Evolutionary conservation across 2,113 vertebrate genomes (phyloP), one percentile per base, ranked within the genome.

Genomic region (Prinia subflava): DNA sequence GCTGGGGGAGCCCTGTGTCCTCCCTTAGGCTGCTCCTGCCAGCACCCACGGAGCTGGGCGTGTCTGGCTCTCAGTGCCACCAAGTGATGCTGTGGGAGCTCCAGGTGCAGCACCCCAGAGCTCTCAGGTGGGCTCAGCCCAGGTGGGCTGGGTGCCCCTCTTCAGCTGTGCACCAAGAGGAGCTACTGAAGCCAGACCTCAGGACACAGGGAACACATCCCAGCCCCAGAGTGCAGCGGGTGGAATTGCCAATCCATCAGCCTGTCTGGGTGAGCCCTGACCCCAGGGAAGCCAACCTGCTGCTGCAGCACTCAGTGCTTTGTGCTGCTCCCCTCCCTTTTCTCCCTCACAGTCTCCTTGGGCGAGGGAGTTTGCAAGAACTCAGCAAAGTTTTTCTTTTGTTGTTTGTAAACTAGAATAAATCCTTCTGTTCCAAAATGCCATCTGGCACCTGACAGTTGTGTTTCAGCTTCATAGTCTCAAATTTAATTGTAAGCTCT

Each of bases 361-460:
- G 84, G 56, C 65, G 55, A 73, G 59, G 49, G 67, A 96, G 86
- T 96, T 94, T 83, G 69, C 56, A 83, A 94, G 50, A 94, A 79
- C 86, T 92, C 81, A 60, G 87, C 75, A 93, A 96, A 96, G 93
- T 92, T 95, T 93, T 90, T 42, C 85, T 87, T 92, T n/a, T 92
- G 91, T 94, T 91, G 81, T 82, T 92, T 84, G 88, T 78, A 95
- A 96, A 94, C 87, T 91, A 92, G 71, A 96, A 97, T 96, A 97
- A 97, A 97, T 97, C 95, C 96, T 97, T 97, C 96, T 96, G 92
- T 97, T 97, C 94, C 93, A 90, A 96, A 97, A 94, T 94, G 92
- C 96, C 97, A 97, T 97, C 96, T 97, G 97, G 96, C 94, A 97
- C 94, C 96, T 97, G 96, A 96, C 96, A 97, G 96, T 97, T 96